phyloP scores from a whole-genome alignment of 2,888 invertebrate species.

The Cistogaster globosa region DNA sequence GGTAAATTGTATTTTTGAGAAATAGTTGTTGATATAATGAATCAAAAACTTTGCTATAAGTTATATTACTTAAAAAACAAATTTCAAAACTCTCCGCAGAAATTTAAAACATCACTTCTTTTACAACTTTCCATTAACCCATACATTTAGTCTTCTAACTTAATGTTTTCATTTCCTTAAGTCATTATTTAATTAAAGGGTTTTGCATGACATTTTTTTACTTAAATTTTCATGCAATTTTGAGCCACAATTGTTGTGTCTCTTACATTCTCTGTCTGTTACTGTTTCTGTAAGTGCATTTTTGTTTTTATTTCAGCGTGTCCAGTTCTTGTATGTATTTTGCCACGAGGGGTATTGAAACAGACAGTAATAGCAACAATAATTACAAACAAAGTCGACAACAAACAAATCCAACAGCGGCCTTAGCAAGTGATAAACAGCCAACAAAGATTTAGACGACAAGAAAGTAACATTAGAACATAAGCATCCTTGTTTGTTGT shows the following conservation, averaged over 20 bases:
- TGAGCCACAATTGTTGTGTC: conserved; percentile 24
- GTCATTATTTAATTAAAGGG: too few species aligned
- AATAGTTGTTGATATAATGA: too few species aligned
- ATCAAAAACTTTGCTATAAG: too few species aligned
- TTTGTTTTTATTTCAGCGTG: conserved; percentile 16
- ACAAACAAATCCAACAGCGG: not conserved
- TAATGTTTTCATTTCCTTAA: too few species aligned
- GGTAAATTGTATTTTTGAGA: too few species aligned
- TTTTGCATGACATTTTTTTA: not conserved
- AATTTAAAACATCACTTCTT: too few species aligned
- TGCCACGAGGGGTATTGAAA: conserved; percentile 41
- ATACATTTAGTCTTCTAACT: too few species aligned
- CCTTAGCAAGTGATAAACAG: conserved; percentile 22
- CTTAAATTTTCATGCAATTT: conserved; percentile 34
- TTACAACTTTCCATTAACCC: too few species aligned
- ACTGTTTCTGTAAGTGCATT: not conserved
- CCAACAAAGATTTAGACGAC: not conserved
- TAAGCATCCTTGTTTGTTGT: conserved; percentile 38
- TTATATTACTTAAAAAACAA: too few species aligned
- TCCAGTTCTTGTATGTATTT: too few species aligned
- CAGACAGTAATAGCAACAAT: conserved; percentile 68
- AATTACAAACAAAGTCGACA: conserved; percentile 23
- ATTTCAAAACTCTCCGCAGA: too few species aligned
- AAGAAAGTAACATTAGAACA: conserved; percentile 35
- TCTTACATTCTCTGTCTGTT: conserved; percentile 11